These are phyloP conservation scores for Trachurus trachurus DNA, from an alignment of 2,797 vertebrate genomes.

Conservation along the genomic window DNA sequence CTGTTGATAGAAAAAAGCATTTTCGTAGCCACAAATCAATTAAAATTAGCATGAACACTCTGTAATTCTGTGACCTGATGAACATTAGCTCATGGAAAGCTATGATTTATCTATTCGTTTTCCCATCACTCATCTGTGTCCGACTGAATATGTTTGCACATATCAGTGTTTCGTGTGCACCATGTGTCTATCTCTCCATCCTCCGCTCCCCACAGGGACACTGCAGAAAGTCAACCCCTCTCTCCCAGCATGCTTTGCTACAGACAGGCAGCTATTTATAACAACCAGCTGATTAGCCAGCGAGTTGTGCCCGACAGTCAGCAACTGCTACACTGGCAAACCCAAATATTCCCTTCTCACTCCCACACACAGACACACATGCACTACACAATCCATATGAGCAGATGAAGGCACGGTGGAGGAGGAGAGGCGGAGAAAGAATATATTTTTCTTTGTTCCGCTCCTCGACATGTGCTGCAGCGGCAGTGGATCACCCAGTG, in stretches of 20 bases:
- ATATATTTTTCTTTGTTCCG: slow-evolving; percentile 58
- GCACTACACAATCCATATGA: slow-evolving; percentile 31
- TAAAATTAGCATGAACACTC: slow-evolving; percentile 33
- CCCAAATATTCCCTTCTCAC: slow-evolving; percentile 59
- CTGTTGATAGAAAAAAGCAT: slow-evolving; percentile 11
- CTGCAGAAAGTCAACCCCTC: slow-evolving; percentile 76
- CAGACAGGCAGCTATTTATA: slow-evolving; percentile 87
- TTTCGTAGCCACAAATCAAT: slow-evolving; percentile 26
- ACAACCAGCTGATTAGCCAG: slow-evolving; percentile 84
- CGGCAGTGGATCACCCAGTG: slow-evolving; percentile 61
- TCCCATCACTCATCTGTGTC: slow-evolving; percentile 9
- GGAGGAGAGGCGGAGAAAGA: slow-evolving; percentile 36
- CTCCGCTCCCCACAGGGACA: slow-evolving; percentile 66
- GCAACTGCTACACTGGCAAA: slow-evolving; percentile 72
- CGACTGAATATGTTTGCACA: slow-evolving; percentile 44
- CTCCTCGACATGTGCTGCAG: slow-evolving; percentile 53
- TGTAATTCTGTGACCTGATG: slow-evolving; percentile 10
- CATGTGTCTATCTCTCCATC: slow-evolving; percentile 62
- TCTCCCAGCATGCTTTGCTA: slow-evolving; percentile 83
- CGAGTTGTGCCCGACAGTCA: slow-evolving; percentile 77
- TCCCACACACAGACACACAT: slow-evolving; percentile 51
- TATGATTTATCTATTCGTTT: slow-evolving; percentile 14
- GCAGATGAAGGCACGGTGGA: slow-evolving; percentile 48
- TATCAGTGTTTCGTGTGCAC: slow-evolving; percentile 51
- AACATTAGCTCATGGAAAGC: slow-evolving; percentile 14